Base-by-base conservation (phyloP, 2,113 vertebrate species). In the Rhizomys pruinosus region DNA sequence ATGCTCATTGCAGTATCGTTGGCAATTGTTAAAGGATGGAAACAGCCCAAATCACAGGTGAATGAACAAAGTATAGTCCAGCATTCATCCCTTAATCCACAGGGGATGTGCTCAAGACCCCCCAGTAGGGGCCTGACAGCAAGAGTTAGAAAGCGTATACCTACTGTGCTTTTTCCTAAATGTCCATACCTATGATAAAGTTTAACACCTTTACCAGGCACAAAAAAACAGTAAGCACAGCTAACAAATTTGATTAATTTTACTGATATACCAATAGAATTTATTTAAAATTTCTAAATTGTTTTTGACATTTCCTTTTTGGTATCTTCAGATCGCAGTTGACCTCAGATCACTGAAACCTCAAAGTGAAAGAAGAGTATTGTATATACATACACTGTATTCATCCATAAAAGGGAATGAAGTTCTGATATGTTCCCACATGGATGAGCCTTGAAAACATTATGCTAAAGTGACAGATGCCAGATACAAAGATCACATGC, bases 201-300 rank as follows among this genome's bases (percentile, higher is more conserved):
- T 81, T 73, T 32, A 73, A 52, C 34, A 81, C 55, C 71, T 59
- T 47, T 68, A 61, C 47, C 59, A 42, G 64, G 7, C 66, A 87
- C 34, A 72, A 25, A 73, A 27, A 81, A 66, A 66, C 27, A 81
- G 29, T 39, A 59, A 61, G 37, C 61, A 22, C 27, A 27, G 29
- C 82, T 78, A 59, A 86, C 84, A 71, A 86, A 72, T 87, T 92
- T 71, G 64, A 80, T 22, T n/a, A 37, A 88, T 34, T 37, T 64
- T n/a, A 29, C n/a, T 7, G 77, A 76, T 44, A 61, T 77, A 3
- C 11, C 32, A 32, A 22, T 68, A 68, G 32, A 86, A 93, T 39
- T 66, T 88, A 66, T 88, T 66, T 66, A 81, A 81, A 52, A 44
- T 81, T 81, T 66, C 63, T 74, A 15, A 81, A 25, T 64, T 74